These are phyloP conservation scores for Anastatus disparis DNA, from an alignment of 1,140 invertebrate genomes.

Conservation along the genomic window DNA sequence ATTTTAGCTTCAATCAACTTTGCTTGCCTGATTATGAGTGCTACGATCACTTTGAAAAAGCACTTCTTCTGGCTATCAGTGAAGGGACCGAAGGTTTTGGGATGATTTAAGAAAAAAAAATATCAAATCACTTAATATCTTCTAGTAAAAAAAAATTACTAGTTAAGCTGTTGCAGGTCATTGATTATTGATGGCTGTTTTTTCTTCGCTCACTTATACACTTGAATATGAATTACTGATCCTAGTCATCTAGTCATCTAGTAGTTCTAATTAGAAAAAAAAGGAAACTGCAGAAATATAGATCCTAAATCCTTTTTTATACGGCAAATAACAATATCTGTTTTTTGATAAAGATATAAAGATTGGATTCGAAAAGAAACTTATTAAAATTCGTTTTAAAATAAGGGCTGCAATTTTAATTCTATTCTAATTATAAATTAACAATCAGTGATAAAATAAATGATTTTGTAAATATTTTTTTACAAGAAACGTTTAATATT, in stretches of 20 bases:
- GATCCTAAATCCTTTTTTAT: conserved; percentile 38
- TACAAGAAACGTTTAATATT: neutral
- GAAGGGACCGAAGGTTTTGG: conserved; percentile 97
- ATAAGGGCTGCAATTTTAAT: conserved; percentile 10
- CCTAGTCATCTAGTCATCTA: conserved; percentile 28
- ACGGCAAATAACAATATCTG: conserved; percentile 32
- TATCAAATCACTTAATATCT: conserved; percentile 32
- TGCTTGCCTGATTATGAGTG: conserved; percentile 94
- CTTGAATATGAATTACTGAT: conserved; percentile 32
- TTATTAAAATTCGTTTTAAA: conserved; percentile 14
- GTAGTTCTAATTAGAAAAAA: neutral
- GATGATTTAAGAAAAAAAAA: conserved; percentile 75
- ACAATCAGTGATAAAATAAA: neutral
- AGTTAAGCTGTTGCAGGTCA: conserved; percentile 29
- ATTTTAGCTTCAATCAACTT: conserved; percentile 92
- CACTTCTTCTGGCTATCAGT: conserved; percentile 89
- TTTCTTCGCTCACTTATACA: conserved; percentile 29
- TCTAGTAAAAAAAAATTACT: conserved; percentile 33
- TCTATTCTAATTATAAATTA: neutral
- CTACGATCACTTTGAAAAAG: conserved; percentile 93
- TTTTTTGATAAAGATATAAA: conserved; percentile 38
- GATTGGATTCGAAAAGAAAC: conserved; percentile 25
- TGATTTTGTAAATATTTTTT: conserved; percentile 22
- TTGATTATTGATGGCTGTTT: conserved; percentile 16
- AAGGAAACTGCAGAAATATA: conserved; percentile 16